These are phyloP conservation scores for Parapristionchus giblindavisi DNA, from an alignment of 2,888 invertebrate species.

Conservation along the genomic window DNA sequence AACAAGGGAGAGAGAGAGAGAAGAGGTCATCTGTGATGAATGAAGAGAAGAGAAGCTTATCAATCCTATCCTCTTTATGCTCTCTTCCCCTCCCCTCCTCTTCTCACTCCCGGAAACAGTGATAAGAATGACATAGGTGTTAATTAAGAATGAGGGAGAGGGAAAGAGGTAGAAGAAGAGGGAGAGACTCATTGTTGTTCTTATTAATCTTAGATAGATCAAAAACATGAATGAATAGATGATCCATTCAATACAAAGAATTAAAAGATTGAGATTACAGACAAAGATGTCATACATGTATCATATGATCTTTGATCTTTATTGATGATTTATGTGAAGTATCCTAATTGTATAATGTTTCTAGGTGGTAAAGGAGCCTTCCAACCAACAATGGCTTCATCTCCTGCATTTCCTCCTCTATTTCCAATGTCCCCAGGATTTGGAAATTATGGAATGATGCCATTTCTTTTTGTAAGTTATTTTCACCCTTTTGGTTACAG, in stretches of 20 bases:
- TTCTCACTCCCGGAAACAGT: conserved; percentile 24
- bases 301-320: too few species aligned
- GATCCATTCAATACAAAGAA: neutral
- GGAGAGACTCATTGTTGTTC: conserved; percentile 3
- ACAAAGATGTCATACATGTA: too few species aligned
- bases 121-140: neutral
- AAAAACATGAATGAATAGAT: neutral
- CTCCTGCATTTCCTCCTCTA: conserved; percentile 5
- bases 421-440: neutral
- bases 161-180: neutral
- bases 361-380: conserved; percentile 21
- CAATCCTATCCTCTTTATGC: too few species aligned
- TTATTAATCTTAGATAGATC: neutral
- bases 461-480: too few species aligned
- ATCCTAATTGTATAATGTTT: neutral
- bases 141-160: too few species aligned
- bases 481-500: too few species aligned
- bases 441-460: too few species aligned
- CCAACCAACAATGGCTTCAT: conserved; percentile 12
- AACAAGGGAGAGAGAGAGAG: conserved; percentile 9
- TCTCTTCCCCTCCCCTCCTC: too few species aligned
- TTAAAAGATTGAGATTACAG: neutral
- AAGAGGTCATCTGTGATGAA: conserved; percentile 2
- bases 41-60: too few species aligned
- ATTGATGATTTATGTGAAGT: neutral